Percentiles rank a stretch among this genome's conserved stretches.
Evolutionary conservation across 1,140 invertebrate genomes (phyloP).

Genomic region (Antheraea mylitta): DNA sequence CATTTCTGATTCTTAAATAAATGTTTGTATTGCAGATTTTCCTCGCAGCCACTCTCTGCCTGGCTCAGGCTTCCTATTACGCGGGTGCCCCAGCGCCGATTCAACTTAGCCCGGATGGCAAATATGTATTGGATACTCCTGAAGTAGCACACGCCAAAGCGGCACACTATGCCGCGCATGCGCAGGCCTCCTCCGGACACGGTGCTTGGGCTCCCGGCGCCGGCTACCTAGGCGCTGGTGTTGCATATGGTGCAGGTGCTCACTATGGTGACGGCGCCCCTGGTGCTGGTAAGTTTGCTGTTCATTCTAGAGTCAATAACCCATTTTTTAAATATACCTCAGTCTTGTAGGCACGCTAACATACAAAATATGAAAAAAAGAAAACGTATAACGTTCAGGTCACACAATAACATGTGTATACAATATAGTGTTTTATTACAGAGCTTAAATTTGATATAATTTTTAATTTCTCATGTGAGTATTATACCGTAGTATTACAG

Average conservation of each 20-base stretch:
- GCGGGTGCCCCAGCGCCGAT: constrained; percentile 62
- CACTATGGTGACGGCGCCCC: constrained; percentile 66
- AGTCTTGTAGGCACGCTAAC: no score
- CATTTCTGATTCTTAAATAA: not conserved
- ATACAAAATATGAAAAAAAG: no score
- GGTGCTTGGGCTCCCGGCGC: constrained; percentile 61
- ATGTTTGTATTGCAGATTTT: constrained; percentile 49
- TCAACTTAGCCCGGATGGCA: constrained; percentile 69
- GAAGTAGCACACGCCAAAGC: constrained; percentile 74
- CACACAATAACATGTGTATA: no score
- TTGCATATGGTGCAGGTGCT: constrained; percentile 61
- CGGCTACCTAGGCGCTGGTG: constrained; percentile 50
- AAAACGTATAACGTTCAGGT: no score
- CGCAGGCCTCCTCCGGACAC: constrained; percentile 55
- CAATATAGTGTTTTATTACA: no score
- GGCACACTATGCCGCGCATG: constrained; percentile 64
- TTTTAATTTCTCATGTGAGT: no score
- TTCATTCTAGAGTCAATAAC: no score
- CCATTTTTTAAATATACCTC: no score
- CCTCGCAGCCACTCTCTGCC: constrained; percentile 61
- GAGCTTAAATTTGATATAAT: no score
- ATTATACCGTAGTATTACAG: no score
- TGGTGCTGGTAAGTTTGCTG: constrained; percentile 52
- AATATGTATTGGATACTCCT: constrained; percentile 68
- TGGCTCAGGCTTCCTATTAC: constrained; percentile 69